These are phyloP conservation scores for Melanchra persicariae DNA, from an alignment of 2,888 invertebrate species.

Conservation along the genomic window DNA sequence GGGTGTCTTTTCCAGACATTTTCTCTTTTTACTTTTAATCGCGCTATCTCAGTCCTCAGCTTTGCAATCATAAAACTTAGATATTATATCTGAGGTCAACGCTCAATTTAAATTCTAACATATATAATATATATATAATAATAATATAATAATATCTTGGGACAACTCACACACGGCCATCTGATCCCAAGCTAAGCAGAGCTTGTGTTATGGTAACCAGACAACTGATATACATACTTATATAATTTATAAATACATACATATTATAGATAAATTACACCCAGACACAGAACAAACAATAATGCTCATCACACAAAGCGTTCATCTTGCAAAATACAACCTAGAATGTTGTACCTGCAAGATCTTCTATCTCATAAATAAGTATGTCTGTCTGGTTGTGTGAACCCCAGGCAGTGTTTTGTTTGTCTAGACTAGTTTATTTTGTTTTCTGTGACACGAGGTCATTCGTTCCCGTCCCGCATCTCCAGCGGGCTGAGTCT, in stretches of 20 bases:
- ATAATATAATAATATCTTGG: no score
- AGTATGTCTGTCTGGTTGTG: conserved; percentile 10
- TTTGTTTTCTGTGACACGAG: conserved; percentile 63
- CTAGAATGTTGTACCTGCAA: conserved; percentile 11
- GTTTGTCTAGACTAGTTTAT: conserved; percentile 58
- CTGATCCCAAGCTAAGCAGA: no score
- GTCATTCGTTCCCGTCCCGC: conserved; percentile 67
- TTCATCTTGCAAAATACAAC: not conserved
- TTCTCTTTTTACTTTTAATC: conserved; percentile 18
- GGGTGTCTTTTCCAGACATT: not conserved
- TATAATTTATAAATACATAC: no score
- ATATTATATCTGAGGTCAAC: conserved; percentile 14
- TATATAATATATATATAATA: no score
- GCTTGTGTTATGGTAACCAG: no score
- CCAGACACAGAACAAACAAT: no score
- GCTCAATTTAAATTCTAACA: not conserved
- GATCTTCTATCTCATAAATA: conserved; percentile 21
- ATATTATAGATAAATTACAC: no score
- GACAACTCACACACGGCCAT: no score
- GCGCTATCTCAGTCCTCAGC: not conserved
- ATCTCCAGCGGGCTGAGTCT: conserved; percentile 23
- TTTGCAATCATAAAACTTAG: conserved; percentile 5
- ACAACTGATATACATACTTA: no score
- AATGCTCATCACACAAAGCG: no score
- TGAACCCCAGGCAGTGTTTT: conserved; percentile 47